phyloP scores from a whole-genome alignment of 1,140 invertebrate genomes.

The Musca vetustissima region DNA sequence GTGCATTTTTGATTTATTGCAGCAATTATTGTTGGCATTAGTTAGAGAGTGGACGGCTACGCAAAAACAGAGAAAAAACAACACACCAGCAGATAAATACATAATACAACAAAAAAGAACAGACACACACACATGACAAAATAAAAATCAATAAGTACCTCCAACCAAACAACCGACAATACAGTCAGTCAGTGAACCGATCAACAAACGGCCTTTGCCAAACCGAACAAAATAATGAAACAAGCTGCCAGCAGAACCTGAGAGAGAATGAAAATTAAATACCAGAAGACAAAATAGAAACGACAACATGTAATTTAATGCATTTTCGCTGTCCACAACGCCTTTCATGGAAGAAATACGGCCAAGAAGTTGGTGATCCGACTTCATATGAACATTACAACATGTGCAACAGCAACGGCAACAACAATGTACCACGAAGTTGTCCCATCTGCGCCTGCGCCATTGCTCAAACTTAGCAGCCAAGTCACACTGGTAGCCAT shows the following conservation, averaged over 20 bases:
- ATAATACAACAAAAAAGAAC: too few species aligned
- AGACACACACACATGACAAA: not conserved
- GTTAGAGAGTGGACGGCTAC: not conserved
- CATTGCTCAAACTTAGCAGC: not conserved
- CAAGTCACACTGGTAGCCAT: not conserved
- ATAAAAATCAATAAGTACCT: not conserved
- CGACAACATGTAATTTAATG: conserved; percentile 24
- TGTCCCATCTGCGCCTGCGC: too few species aligned
- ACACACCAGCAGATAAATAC: not conserved
- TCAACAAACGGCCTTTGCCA: too few species aligned
- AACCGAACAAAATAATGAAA: too few species aligned
- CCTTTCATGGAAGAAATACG: conserved; percentile 3
- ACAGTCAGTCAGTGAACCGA: not conserved
- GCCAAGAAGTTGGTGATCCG: too few species aligned
- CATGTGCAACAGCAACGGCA: too few species aligned
- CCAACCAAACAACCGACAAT: not conserved
- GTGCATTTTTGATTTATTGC: conserved; percentile 20
- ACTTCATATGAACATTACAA: too few species aligned
- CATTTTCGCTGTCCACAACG: conserved; percentile 18
- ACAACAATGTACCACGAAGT: too few species aligned
- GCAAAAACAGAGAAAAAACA: conserved; percentile 1
- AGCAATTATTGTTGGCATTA: conserved; percentile 11
- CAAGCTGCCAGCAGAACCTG: not conserved
- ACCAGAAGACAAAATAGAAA: conserved; percentile 6
- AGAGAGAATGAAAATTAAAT: conserved; percentile 6